Base-by-base conservation (phyloP, 1,140 invertebrate genomes). In the Druon quercuslanigerum region DNA sequence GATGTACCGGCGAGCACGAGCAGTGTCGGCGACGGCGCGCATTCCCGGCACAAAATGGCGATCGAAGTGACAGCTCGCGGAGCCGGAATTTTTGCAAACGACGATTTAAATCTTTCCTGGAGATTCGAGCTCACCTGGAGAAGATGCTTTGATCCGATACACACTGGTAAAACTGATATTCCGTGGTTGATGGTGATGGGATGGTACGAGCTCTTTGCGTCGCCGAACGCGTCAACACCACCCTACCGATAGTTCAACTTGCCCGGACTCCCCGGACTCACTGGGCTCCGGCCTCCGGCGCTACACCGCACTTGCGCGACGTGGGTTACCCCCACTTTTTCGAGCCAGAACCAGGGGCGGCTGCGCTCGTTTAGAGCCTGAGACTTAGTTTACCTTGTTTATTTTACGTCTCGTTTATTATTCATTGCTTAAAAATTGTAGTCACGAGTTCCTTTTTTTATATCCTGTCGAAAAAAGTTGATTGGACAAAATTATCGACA, bases 231-330 rank as follows among this genome's bases (percentile, higher is more conserved):
- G 75, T 66, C 46, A 50, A 70, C 76, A 60, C 80, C 83, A 80
- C 84, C 72, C 76, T 83, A 74, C 76, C 82, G 76, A 79, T 75
- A 84, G 83, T 83, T 87, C 86, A 88, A 84, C 84, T 88, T 88
- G 84, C 90, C 90, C 89, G 89, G 87, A 90, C 86, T 89, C 88
- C 89, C 89, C 87, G 90, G 89, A 90, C 88, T 87, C 85, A 91
- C 89, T 91, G 89, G 87, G 89, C 85, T 87, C 84, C 83, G 81
- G 82, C 83, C 85, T 87, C 84, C 83, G 81, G 82, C 83, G 76
- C 79, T 75, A 78, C 71, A 73, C 77, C 75, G 79, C 77, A 81
- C 83, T 81, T 83, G 82, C 82, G 82, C 82, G 77, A 78, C 19
- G 79, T 83, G 79, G 56, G 80, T 78, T 52, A 84, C 33, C 54